Evolutionary conservation across 2,888 invertebrate genomes (phyloP).

Genomic region (Hemithea aestivaria): DNA sequence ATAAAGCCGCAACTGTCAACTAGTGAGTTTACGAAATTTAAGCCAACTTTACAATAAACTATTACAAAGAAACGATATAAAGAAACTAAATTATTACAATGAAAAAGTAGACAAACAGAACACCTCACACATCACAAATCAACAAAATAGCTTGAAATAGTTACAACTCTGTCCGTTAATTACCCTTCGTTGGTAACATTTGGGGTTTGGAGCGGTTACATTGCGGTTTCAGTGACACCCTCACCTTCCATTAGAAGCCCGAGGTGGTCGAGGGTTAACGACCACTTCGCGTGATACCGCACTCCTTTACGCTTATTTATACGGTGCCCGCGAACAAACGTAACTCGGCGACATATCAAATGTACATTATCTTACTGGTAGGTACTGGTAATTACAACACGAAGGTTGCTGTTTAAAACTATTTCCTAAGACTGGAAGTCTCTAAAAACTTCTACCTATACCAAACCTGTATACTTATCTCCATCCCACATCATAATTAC

Average conservation of each 20-base stretch:
- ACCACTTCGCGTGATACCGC: constrained; percentile 67
- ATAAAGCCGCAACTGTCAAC: too few species aligned
- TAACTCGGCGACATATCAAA: constrained; percentile 70
- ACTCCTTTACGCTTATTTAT: constrained; percentile 73
- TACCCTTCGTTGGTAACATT: constrained; percentile 52
- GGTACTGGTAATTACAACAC: constrained; percentile 22
- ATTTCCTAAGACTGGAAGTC: too few species aligned
- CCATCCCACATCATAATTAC: too few species aligned
- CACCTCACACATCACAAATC: too few species aligned
- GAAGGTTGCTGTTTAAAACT: constrained; percentile 16
- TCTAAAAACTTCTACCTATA: too few species aligned
- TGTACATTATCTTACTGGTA: constrained; percentile 62
- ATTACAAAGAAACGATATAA: too few species aligned
- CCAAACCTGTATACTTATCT: too few species aligned
- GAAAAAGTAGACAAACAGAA: too few species aligned
- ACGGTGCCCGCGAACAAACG: constrained; percentile 59
- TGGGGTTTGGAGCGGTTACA: constrained; percentile 48
- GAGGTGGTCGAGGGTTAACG: constrained; percentile 57
- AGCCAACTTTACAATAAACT: too few species aligned
- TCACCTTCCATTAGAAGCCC: constrained; percentile 63
- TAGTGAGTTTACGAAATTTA: too few species aligned
- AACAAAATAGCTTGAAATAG: constrained; percentile 22
- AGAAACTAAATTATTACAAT: too few species aligned
- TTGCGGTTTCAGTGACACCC: constrained; percentile 65
- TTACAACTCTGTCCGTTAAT: constrained; percentile 46